A percentile compares a stretch with the other conserved stretches of the same genome.
Conservation (phyloP, 2,888 invertebrate genomes). For the Oligia latruncula region DNA sequence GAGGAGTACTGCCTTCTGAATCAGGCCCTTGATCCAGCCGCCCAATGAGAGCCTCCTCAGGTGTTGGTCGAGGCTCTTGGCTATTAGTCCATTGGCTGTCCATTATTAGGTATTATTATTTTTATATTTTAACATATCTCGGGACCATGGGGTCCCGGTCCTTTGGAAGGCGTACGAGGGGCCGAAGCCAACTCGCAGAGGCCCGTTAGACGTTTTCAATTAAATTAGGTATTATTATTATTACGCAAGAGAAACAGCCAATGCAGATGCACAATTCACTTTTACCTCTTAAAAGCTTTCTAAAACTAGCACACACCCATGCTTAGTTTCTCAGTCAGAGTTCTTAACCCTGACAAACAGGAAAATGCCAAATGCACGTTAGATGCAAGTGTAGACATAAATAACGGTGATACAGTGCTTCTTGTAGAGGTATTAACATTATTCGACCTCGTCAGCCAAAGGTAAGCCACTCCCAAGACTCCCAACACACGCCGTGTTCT, state of each 20-base stretch:
- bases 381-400: conserved; percentile 53
- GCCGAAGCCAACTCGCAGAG: too few species aligned
- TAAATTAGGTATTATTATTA: too few species aligned
- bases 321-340: conserved; percentile 59
- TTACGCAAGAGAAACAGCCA: conserved; percentile 30
- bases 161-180: too few species aligned
- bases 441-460: conserved; percentile 74
- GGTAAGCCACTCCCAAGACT: conserved; percentile 77
- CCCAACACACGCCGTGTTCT: conserved; percentile 69
- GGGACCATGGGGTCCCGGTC: too few species aligned
- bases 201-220: too few species aligned
- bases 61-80: too few species aligned
- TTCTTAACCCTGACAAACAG: conserved; percentile 53
- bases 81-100: too few species aligned
- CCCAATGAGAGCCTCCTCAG: too few species aligned
- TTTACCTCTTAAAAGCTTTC: conserved; percentile 48
- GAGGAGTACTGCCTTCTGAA: too few species aligned
- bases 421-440: conserved; percentile 67
- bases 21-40: too few species aligned
- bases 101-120: too few species aligned
- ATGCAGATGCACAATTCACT: conserved; percentile 41
- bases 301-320: conserved; percentile 42
- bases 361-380: conserved; percentile 54
- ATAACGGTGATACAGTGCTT: conserved; percentile 58
- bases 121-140: too few species aligned